Evolutionary conservation across 2,888 invertebrate species (phyloP).

Genomic region (Druceiella hillmani): DNA sequence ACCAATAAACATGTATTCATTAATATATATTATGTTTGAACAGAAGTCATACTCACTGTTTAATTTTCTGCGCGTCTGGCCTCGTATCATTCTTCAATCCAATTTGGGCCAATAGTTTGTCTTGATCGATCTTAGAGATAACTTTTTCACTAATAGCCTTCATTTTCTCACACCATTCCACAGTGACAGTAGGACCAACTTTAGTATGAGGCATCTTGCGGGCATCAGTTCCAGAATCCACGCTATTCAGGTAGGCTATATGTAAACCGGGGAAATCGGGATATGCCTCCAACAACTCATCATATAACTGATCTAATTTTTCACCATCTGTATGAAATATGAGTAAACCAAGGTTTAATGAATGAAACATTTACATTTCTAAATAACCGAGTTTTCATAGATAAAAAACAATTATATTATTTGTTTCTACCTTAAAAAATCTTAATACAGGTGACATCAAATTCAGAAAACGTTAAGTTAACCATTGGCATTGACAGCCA

Average conservation of each 20-base stretch:
- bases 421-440: no score
- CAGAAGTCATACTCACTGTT: conserved; percentile 54
- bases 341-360: no score
- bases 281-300: conserved; percentile 64
- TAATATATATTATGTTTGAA: no score
- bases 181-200: conserved; percentile 41
- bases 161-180: conserved; percentile 43
- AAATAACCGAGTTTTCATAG: no score
- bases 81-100: conserved; percentile 84
- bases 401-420: no score
- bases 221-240: conserved; percentile 55
- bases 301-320: conserved; percentile 65
- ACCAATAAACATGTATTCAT: no score
- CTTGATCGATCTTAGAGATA: conserved; percentile 67
- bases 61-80: conserved; percentile 76
- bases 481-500: no score
- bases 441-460: no score
- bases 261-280: conserved; percentile 74
- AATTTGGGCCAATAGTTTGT: conserved; percentile 71
- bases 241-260: conserved; percentile 69
- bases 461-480: no score
- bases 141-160: conserved; percentile 58
- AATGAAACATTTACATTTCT: no score
- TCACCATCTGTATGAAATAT: conserved; percentile 58
- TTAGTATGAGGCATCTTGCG: conserved; percentile 46